Conservation (phyloP, 2,797 vertebrate species). For the Oreonectes daqikongensis region DNA sequence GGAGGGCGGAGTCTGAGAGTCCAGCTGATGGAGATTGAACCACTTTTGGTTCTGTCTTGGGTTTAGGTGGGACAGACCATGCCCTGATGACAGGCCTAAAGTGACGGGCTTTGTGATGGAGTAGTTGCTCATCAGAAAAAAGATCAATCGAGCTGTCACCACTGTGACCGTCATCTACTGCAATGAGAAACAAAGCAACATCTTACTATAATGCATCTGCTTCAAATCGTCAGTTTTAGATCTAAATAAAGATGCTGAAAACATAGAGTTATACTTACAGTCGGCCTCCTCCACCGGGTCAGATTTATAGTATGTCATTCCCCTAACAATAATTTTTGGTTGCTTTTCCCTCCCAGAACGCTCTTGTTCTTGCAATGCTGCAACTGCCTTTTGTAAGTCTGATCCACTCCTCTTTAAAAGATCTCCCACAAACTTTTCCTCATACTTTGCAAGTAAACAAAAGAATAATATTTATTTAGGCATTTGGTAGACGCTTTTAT, state of each 20-base stretch:
- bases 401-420: conserved; percentile 66
- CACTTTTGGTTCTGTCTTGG: conserved; percentile 43
- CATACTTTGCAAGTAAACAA: conserved; percentile 74
- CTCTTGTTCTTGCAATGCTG: conserved; percentile 46
- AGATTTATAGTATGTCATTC: conserved; percentile 95
- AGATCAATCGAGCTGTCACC: conserved; percentile 83
- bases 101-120: conserved; percentile 75
- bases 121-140: conserved; percentile 89
- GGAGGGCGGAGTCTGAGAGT: conserved; percentile 52
- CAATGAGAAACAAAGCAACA: conserved; percentile 33
- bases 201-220: background rate
- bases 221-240: background rate
- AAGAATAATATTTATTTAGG: too few species aligned
- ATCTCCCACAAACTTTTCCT: conserved; percentile 80
- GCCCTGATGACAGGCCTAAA: conserved; percentile 59
- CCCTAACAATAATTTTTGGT: conserved; percentile 82
- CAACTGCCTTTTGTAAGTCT: conserved; percentile 57
- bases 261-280: conserved; percentile 77
- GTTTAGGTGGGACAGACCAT: conserved; percentile 55
- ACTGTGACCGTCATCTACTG: conserved; percentile 86
- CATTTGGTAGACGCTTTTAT: too few species aligned
- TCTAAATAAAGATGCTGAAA: background rate
- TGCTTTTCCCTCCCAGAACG: conserved; percentile 54
- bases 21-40: conserved; percentile 41
- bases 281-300: conserved; percentile 86